A percentile compares a stretch with the other conserved stretches of the same genome.
These are phyloP conservation scores for Formica exsecta DNA, from an alignment of 1,140 invertebrate genomes.

Conservation along the genomic window DNA sequence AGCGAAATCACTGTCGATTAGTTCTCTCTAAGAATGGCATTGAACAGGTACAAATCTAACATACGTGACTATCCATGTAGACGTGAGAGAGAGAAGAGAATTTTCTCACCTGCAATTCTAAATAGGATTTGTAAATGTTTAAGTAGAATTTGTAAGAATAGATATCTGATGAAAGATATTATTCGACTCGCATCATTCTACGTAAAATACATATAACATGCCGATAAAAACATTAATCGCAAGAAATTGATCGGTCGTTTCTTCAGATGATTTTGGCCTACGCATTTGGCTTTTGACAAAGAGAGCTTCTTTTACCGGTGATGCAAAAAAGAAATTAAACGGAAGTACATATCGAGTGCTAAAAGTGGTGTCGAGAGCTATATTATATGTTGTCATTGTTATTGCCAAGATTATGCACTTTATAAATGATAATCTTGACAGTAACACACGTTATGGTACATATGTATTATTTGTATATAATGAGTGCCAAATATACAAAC, in stretches of 20 bases:
- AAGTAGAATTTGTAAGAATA: constrained; percentile 31
- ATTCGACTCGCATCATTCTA: neutral
- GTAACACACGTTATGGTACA: constrained; percentile 40
- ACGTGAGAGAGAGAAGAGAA: constrained; percentile 3
- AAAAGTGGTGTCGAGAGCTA: neutral
- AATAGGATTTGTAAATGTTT: constrained; percentile 37
- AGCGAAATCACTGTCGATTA: constrained; percentile 18
- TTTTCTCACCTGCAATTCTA: constrained; percentile 7
- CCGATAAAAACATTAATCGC: neutral
- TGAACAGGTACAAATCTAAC: constrained; percentile 14
- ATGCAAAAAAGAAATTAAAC: constrained; percentile 14
- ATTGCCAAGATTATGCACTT: constrained; percentile 27
- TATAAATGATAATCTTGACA: constrained; percentile 15
- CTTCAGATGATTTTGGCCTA: neutral
- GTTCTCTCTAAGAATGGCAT: constrained; percentile 38
- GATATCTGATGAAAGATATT: neutral
- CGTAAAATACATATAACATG: constrained; percentile 2
- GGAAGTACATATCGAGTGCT: constrained; percentile 11
- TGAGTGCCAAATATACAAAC: constrained; percentile 83
- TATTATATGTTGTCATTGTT: neutral
- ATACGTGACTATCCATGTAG: neutral
- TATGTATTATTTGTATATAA: constrained; percentile 71
- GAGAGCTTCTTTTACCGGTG: neutral
- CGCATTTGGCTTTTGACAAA: constrained; percentile 6
- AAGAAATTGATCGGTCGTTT: constrained; percentile 14